phyloP scores from a whole-genome alignment of 2,113 vertebrate species.

The Hippotragus niger region DNA sequence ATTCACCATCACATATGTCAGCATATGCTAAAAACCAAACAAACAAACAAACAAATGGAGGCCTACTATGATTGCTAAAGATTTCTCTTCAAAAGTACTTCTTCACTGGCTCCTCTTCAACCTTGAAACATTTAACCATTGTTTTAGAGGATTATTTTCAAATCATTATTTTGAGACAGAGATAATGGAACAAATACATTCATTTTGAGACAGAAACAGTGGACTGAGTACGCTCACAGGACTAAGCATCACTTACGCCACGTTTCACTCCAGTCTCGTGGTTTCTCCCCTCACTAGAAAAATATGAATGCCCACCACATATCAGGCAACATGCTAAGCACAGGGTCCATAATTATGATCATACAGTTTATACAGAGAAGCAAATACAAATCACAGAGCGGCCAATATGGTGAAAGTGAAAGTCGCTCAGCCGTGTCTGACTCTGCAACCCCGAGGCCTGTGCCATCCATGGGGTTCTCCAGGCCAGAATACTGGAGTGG shows the following conservation, averaged over 20 bases:
- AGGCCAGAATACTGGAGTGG: background rate
- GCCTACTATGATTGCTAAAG: background rate
- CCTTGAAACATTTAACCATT: background rate
- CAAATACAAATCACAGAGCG: rapidly evolving
- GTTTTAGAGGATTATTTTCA: background rate
- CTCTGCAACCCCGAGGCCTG: background rate
- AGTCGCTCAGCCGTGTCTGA: background rate
- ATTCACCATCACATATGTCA: background rate
- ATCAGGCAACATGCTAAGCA: no score
- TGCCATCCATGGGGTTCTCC: background rate
- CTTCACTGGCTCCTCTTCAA: background rate
- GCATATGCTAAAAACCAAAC: background rate
- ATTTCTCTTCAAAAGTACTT: constrained; percentile 19
- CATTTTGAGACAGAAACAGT: background rate
- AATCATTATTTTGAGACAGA: background rate
- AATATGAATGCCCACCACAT: background rate
- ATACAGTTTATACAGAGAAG: background rate
- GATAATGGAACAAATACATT: background rate
- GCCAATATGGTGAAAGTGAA: background rate
- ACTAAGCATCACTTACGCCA: background rate
- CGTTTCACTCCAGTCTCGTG: background rate
- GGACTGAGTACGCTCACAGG: background rate
- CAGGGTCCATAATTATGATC: background rate
- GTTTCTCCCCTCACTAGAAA: background rate
- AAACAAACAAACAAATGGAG: background rate